A percentile compares a stretch with the other conserved stretches of the same genome.
Conservation (phyloP, 2,888 invertebrate species). For the Kuschelorhynchus macadamiae region DNA sequence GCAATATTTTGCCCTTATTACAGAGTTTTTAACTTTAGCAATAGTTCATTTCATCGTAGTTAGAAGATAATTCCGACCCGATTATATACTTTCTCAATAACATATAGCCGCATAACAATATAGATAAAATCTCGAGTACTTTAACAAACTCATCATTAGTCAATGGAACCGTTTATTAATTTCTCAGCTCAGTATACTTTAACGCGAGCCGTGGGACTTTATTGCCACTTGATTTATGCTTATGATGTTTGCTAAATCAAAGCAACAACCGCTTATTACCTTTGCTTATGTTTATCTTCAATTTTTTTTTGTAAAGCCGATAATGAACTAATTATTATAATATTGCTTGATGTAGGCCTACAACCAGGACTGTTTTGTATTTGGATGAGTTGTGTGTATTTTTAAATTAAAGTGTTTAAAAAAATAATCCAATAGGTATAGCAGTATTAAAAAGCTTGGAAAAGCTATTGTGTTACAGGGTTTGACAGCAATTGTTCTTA, state of each 20-base stretch:
- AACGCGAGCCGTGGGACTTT: conserved; percentile 5
- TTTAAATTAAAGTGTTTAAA: too few species aligned
- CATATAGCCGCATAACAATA: background rate
- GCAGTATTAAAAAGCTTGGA: too few species aligned
- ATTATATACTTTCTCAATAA: background rate
- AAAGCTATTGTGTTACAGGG: too few species aligned
- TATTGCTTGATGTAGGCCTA: too few species aligned
- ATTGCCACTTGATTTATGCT: conserved; percentile 15
- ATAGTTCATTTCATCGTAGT: too few species aligned
- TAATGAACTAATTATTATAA: background rate
- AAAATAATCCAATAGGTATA: too few species aligned
- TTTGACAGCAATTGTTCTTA: too few species aligned
- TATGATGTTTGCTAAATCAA: conserved; percentile 18
- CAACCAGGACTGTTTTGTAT: too few species aligned
- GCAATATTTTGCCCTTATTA: too few species aligned
- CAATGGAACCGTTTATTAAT: conserved; percentile 6
- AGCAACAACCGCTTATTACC: conserved; percentile 4
- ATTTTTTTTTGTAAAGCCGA: background rate
- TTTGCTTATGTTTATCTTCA: background rate
- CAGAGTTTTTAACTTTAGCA: too few species aligned
- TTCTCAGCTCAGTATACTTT: conserved; percentile 15
- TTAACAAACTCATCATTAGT: conserved; percentile 9
- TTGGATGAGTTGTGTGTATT: too few species aligned
- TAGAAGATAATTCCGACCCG: too few species aligned
- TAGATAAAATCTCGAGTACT: background rate